Base-by-base conservation (phyloP, 2,888 invertebrate species). In the Tillus elongatus region DNA sequence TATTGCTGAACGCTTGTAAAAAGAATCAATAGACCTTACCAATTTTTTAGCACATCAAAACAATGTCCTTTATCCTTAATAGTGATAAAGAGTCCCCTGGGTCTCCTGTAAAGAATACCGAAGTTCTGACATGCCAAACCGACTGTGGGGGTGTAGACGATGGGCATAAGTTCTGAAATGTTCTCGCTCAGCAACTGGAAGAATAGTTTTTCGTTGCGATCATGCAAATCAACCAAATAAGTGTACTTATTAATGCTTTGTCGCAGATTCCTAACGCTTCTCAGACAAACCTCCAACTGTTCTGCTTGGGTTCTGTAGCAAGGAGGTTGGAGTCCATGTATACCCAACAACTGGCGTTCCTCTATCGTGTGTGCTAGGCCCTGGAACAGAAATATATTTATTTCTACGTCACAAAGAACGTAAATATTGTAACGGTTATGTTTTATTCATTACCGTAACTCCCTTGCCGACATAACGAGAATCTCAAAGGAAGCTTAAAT, bases 81-180 rank as follows among this genome's bases (percentile, higher is more conserved):
- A 2, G 96, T 93, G 50, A 98, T 81, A 63, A 95, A 98, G 6
- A 97, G 76, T 41, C 97, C 97, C 57, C 93, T 81, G 0, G 96
- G 95, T 59, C 92, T 76, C 45, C 95, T 75, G 64, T 89, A 95
- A 61, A 96, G 90, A 45, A 93, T 78, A 30, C 96, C 96, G 59
- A 93, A 97, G 58, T 89, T 87, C 69, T 96, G 95, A 63, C 97
- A 97, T 0, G 96, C 97, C 58, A 88, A 71, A 1, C 97, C 97
- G 11, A 97, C 97, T 0, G 96, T 96, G 0, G 97, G 97, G 1
- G 97, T 98, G 64, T 97, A 97, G 12, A 97, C 91, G 54, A 97
- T 91, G 1, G 97, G 97, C 82, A 97, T 85, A 69, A 93, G 78
- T 58, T 82, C 78, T 64, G 93, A 91, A 42, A 95, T 82, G 64